phyloP scores from a whole-genome alignment of 2,797 vertebrate genomes.

The Hirundo rustica region DNA sequence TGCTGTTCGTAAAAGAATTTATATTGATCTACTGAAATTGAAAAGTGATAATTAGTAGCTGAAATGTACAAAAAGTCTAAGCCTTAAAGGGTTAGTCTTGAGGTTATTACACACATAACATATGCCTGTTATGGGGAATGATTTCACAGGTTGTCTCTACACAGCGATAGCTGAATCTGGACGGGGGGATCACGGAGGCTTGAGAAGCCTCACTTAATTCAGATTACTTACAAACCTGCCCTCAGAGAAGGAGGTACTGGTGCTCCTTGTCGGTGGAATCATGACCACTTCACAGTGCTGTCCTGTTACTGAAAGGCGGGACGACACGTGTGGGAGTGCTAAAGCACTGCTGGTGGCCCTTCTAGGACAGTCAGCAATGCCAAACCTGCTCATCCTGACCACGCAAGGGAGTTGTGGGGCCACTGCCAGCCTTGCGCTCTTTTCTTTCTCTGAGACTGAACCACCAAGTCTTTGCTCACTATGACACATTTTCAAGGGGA shows the following conservation, averaged over 20 bases:
- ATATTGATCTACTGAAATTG: background rate
- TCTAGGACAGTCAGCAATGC: background rate
- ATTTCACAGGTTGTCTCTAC: background rate
- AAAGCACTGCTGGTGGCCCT: background rate
- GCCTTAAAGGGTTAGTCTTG: background rate
- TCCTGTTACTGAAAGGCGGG: background rate
- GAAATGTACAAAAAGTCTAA: background rate
- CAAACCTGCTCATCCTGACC: background rate
- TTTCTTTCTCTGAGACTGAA: background rate
- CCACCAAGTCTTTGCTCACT: background rate
- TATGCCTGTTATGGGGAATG: background rate
- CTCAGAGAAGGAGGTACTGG: background rate
- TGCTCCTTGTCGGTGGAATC: background rate
- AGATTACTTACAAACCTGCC: too few species aligned
- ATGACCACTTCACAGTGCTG: background rate
- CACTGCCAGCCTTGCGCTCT: accelerated
- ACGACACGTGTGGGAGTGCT: accelerated
- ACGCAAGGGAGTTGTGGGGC: accelerated
- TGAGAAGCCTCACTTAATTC: background rate
- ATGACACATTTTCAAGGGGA: background rate
- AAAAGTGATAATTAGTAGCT: background rate
- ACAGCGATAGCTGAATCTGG: accelerated
- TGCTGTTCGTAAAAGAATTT: background rate
- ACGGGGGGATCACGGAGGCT: background rate
- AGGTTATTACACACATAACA: accelerated